Evolutionary conservation across 2,113 vertebrate genomes (phyloP), one percentile per base, ranked within the genome.

Genomic region (Orthonyx spaldingii): DNA sequence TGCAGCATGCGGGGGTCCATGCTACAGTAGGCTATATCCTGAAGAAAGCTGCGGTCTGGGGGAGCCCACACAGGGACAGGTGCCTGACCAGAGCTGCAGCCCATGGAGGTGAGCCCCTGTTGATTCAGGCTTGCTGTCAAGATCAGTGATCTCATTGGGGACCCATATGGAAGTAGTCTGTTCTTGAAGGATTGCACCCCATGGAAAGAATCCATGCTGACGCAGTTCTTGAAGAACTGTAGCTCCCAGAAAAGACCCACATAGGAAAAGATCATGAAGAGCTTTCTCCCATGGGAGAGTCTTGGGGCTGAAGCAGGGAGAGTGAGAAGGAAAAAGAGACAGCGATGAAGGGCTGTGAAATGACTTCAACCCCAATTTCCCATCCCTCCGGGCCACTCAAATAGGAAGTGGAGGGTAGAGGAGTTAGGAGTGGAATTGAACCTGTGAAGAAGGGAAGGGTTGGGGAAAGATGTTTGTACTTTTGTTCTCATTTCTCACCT

Each of bases 321-420:
- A 1, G 0, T 19, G 18, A 80, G n/a, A 35, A 76, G 8, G 7
- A 50, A 52, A 47, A 33, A 55, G 9, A 37, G 9, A 11, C 6
- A 81, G 32, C 66, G 11, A 27, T 6, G 5, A 81, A 63, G 3
- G 1, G 4, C 5, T 12, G 5, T 57, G 27, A 53, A 33, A 16
- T 27, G 15, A 39, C 23, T 57, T 9, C 16, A 53, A 39, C 4
- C 5, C 11, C 0, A 33, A 2, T 59, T 66, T 33, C 21, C n/a
- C 42, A 50, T 5, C 6, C 2, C 4, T 3, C 19, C 68, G 6
- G 6, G 4, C 6, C 3, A 41, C 9, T 49, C 4, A 44, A 21
- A 17, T 39, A 37, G 9, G 18, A 8, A 6, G 3, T 0, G 3
- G 13, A 35, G 1, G 3, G 7, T 7, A 39, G 7, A 37, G 9